Conservation (phyloP, 2,888 invertebrate species). For the Pachydiplax longipennis region DNA sequence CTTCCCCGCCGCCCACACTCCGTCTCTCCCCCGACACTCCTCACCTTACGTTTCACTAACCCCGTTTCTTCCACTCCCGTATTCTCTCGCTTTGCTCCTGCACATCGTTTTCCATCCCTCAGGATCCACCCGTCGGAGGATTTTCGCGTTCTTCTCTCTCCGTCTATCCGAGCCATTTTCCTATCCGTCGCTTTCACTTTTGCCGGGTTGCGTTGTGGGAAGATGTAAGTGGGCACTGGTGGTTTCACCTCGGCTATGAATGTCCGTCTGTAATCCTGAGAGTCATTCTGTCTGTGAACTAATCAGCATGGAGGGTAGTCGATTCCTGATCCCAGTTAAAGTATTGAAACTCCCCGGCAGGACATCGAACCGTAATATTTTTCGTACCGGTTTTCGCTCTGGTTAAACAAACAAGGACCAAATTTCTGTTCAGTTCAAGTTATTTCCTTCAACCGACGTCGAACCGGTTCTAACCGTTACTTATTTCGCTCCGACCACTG, state of each 20-base stretch:
- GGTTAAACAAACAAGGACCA: too few species aligned
- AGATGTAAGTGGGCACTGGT: background rate
- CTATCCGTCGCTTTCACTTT: background rate
- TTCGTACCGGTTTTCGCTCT: too few species aligned
- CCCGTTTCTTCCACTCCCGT: background rate
- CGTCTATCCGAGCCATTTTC: background rate
- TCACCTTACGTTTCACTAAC: background rate
- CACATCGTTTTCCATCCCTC: background rate
- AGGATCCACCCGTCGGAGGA: background rate
- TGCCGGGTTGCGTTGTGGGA: background rate
- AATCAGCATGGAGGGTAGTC: background rate
- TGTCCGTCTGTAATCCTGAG: too few species aligned
- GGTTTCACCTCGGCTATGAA: too few species aligned
- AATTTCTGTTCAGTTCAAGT: too few species aligned
- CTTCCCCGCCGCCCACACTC: background rate
- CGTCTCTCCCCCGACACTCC: background rate
- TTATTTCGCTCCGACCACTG: too few species aligned
- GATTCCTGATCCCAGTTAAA: background rate
- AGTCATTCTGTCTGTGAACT: background rate
- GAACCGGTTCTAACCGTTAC: too few species aligned
- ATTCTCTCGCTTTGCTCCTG: background rate
- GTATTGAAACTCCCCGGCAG: too few species aligned
- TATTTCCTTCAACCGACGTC: too few species aligned
- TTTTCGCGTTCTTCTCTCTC: background rate
- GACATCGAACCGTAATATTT: too few species aligned